Evolutionary conservation across 1,140 invertebrate genomes (phyloP), one percentile per base, ranked within the genome.

Genomic region (Steinernema khuongi): DNA sequence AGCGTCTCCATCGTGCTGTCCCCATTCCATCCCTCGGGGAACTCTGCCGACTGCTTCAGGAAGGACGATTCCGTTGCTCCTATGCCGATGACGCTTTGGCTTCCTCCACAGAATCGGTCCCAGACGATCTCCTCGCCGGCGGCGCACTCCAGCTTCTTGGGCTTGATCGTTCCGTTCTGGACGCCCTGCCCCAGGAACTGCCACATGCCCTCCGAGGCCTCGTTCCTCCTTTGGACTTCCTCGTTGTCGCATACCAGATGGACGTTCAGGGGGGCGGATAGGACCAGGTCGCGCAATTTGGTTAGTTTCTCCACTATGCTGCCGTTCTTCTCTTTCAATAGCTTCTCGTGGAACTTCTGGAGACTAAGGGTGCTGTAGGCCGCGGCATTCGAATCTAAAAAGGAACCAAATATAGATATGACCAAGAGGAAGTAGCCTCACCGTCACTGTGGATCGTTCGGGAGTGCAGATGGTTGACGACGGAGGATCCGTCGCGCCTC

Each of bases 41-140:
- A 67, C 67, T 72, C 67, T 7, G 75, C 32, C 26, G 88, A 87
- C 83, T 92, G 91, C 73, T 88, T 87, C 26, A 93, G 87, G 86
- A 90, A 94, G 0, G 89, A 89, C 0, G 91, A 92, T 85, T 95
- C 93, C 67, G 92, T 89, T 33, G 91, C 91, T 29, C 92, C 92
- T 76, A 94, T 88, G n/a, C 92, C 92, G 76, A 91, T 88, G 71
- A 92, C 89, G 81, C 82, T 89, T 89, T 76, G 89, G 88, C 85
- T 81, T 22, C 75, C 50, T 11, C 50, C 50, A 4, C 22, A 4
- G 50, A 60, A 60, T 4, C 50, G 50, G 50, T 60, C 50, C 50
- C 50, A 60, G 4, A 7, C 7, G 19, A 60, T 60, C 50, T 60
- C 50, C 22, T 7, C 7, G 7, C 50, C 50, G 7, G 50, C 50